A percentile compares a stretch with the other conserved stretches of the same genome.
Conservation (phyloP, 2,797 vertebrate species). For the Artibeus lituratus region DNA sequence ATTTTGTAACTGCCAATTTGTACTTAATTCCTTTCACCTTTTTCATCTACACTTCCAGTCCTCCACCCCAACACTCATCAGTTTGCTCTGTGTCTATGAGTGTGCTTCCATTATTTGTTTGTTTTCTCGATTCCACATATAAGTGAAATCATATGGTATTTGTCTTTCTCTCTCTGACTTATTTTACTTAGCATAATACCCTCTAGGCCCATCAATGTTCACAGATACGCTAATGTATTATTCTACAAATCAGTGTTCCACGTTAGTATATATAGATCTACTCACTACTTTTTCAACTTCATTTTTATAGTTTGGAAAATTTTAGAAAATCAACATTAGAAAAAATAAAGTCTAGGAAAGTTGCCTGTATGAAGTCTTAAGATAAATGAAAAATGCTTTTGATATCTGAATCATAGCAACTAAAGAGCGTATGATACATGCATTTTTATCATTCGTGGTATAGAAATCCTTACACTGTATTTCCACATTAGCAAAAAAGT, state of each 20-base stretch:
- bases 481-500: conserved; percentile 25
- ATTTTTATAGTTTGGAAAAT: not conserved
- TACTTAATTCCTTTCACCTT: not conserved
- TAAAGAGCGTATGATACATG: not conserved
- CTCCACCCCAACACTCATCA: not conserved
- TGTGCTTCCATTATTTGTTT: not conserved
- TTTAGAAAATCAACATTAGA: not conserved
- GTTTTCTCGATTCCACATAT: not conserved
- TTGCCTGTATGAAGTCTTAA: not conserved
- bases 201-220: not conserved
- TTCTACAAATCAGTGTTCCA: not conserved
- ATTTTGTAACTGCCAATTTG: not conserved
- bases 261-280: not conserved
- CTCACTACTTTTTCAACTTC: not conserved
- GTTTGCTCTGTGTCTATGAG: not conserved
- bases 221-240: not conserved
- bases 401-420: not conserved
- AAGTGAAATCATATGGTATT: not conserved
- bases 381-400: not conserved
- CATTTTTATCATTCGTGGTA: not conserved
- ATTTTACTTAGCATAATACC: not conserved
- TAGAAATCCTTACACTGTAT: not conserved
- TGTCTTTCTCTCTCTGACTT: not conserved
- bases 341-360: not conserved
- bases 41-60: not conserved